Conservation (phyloP, 2,113 vertebrate genomes). For the Alligator mississippiensis region DNA sequence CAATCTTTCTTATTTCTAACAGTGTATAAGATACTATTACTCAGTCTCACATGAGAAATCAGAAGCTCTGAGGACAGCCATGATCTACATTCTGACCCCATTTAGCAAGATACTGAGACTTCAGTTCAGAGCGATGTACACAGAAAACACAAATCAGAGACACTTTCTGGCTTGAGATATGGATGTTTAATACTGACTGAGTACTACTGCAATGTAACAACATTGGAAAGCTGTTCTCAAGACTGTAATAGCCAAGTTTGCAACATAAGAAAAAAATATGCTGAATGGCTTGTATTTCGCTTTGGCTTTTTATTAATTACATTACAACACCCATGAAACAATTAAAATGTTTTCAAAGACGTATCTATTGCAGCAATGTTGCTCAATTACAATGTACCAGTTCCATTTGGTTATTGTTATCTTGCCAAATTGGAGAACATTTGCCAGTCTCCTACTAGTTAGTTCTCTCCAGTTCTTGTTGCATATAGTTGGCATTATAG, state of each 20-base stretch:
- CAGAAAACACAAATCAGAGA: neutral
- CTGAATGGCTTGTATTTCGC: conserved; percentile 10
- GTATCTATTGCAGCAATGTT: neutral
- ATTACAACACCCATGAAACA: neutral
- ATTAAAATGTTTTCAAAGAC: conserved; percentile 15
- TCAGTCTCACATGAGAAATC: neutral
- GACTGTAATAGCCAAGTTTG: neutral
- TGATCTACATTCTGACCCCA: neutral
- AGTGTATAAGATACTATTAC: neutral
- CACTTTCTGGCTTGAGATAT: neutral
- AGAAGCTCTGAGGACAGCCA: neutral
- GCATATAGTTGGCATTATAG: neutral
- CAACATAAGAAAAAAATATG: neutral
- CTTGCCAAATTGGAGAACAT: neutral
- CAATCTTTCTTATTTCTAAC: neutral
- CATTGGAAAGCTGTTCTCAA: neutral
- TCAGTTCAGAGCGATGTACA: neutral
- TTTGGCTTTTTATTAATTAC: conserved; percentile 16
- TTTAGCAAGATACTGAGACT: neutral
- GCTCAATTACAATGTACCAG: conserved; percentile 16
- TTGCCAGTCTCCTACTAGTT: neutral
- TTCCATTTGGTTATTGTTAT: conserved; percentile 15
- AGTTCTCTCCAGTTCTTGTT: conserved; percentile 46
- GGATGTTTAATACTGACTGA: neutral
- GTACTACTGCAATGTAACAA: neutral